Evolutionary conservation across 2,888 invertebrate genomes (phyloP), one percentile per base, ranked within the genome.

Genomic region (Nomada lathburiana): DNA sequence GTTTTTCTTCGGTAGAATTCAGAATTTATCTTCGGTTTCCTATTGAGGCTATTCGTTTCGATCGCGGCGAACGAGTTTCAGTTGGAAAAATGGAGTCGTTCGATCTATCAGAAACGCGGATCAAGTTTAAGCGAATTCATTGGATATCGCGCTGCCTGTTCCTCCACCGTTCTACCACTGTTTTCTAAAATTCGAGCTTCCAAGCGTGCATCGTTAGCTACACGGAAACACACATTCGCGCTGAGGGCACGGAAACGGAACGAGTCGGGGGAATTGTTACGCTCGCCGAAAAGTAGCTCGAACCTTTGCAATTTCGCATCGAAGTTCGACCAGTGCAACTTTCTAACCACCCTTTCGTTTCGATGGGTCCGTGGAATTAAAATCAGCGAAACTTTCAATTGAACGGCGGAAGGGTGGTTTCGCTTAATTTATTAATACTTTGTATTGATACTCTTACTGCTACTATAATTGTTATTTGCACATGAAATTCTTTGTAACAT

Each of bases 251-350:
- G 23, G 57, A 23, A 76, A 76, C 29, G 52, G 52, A 76, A 53
- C 60, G 69, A 79, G 47, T 44, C 23, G 13, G 10, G 75, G 75
- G 75, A 63, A 75, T 78, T 78, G 78, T 68, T 78, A 67, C 75
- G 67, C 55, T 55, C 42, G 36, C 47, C 65, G 67, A 60, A 42
- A 75, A 75, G 67, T 62, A 62, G 26, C 53, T 60, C 53, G 55
- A 55, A 55, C 78, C 78, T 9, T 63, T 11, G 78, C 75, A 68
- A 75, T 75, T 62, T 62, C 62, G 67, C 50, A 63, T 75, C 78
- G 50, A 75, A 74, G 65, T 67, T 60, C 65, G 65, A 52, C n/a
- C 36, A 62, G 42, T 47, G 7, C 36, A 36, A 62, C 47, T 63
- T 62, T 44, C 47, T 36, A 18, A 55, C 67, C n/a, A 60, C 52